Evolutionary conservation across 2,888 invertebrate genomes (phyloP), one percentile per base, ranked within the genome.

Genomic region (Drosophila bunnanda): DNA sequence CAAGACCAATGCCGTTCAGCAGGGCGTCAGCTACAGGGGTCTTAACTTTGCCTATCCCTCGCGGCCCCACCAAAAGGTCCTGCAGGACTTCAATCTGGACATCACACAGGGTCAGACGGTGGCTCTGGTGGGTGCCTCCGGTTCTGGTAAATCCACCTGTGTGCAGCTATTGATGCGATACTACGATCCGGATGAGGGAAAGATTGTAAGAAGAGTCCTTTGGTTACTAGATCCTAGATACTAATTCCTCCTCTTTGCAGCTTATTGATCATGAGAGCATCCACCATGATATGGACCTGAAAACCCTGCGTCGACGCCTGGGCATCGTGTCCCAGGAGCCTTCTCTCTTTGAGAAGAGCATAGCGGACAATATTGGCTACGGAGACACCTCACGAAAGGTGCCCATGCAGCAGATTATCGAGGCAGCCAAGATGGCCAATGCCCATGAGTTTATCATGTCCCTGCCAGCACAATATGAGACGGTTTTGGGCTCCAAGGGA

Each of bases 291-390:
- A 93, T 94, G 46, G 92, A 92, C 0, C 91, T 96, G 10, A 91
- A 93, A 17, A 94, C 95, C 88, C 91, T 96, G 10, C 93, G 98
- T 58, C 94, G 95, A 39, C 95, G 96, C 72, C 94, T 98, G 67
- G 97, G 97, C 2, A 95, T 98, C 61, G 96, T 98, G 1, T 96
- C 97, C 15, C 98, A 98, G 92, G 98, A 98, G 88, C 98, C 98
- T 0, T 95, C 96, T 6, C 93, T 98, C 2, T 98, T 98, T 92
- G 97, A 97, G 90, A 94, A 96, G 61, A 96, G 96, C 17, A 97
- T 98, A 68, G 95, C 94, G 1, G 97, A 98, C 82, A 98, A 98
- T 90, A 98, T 98, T 75, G 96, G 96, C 0, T 98, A 98, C 88
- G 98, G 98, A 0, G 96, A 97, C 90, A 97, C 96, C 88, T 91